Evolutionary conservation across 2,888 invertebrate genomes (phyloP).

Genomic region (Thalpophila matura): DNA sequence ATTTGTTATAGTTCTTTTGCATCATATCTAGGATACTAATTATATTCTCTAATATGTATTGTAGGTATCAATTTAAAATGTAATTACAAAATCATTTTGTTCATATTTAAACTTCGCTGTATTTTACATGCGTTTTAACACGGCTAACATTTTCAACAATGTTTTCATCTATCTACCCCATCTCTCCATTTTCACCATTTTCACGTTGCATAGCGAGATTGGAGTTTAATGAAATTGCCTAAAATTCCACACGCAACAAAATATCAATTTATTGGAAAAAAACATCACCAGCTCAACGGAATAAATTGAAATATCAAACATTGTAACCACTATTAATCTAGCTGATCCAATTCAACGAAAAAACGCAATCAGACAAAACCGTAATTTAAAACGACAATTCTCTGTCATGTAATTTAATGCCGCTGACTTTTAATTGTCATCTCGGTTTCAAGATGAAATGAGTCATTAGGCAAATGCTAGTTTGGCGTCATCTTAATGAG

Average conservation of each 20-base stretch:
- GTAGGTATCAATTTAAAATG: no score
- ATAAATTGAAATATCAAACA: slow-evolving; percentile 1
- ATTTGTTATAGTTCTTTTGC: not conserved
- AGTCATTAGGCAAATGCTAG: slow-evolving; percentile 26
- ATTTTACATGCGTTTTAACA: no score
- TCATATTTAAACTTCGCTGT: no score
- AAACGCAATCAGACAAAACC: slow-evolving; percentile 24
- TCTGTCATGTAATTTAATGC: slow-evolving; percentile 35
- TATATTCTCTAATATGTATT: no score
- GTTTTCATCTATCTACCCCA: not conserved
- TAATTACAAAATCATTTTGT: no score
- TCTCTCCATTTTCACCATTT: not conserved
- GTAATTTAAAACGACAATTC: slow-evolving; percentile 43
- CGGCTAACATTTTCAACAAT: not conserved
- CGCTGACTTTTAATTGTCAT: slow-evolving; percentile 41
- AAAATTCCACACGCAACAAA: not conserved
- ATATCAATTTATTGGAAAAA: not conserved
- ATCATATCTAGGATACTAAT: not conserved
- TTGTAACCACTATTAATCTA: not conserved
- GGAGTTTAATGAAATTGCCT: not conserved
- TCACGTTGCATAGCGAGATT: not conserved
- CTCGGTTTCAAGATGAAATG: slow-evolving; percentile 19
- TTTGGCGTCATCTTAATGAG: not conserved
- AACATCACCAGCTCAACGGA: not conserved
- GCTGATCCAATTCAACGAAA: slow-evolving; percentile 1